Evolutionary conservation across 1,140 invertebrate genomes (phyloP), one percentile per base, ranked within the genome.

Genomic region (Zaprionus africanus): DNA sequence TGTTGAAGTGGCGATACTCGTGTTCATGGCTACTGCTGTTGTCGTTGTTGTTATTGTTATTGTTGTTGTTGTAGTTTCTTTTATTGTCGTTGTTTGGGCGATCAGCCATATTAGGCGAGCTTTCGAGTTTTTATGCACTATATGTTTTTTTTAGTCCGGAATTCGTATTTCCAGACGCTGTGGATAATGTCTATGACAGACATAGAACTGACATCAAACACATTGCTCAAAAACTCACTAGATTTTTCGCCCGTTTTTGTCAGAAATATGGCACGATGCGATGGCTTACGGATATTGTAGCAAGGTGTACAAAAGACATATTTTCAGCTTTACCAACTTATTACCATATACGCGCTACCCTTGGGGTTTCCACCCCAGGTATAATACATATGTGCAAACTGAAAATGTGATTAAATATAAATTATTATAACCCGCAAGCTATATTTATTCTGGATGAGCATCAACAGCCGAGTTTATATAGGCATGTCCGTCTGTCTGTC

Each of bases 141-240:
- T 54, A 61, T 53, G 43, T 31, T 28, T 53, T 68, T 66, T 68
- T 58, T 63, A 73, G 82, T 81, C 83, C 51, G 84, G 84, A 82
- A 61, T 54, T 80, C 60, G 80, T 65, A 51, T 56, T 83, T 68
- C 83, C 84, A 87, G 84, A 87, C 84, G 84, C 84, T 88, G 68
- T 81, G 58, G 43, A 70, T 56, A 59, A 54, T 5, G 76, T 86
- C 82, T 79, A 85, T 67, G 62, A 70, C 67, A 84, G 74, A 76
- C 78, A 72, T 73, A 65, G 43, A 61, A 79, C 49, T 87, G 66
- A 46, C 2, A 11, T 4, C 43, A 7, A 28, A 1, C 34, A 74
- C 78, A 63, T 19, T 67, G 22, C 9, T 5, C 17, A 38, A 65
- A 70, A 15, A 70, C 43, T 64, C 38, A 74, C 53, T 81, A 63